These are phyloP conservation scores for Margarornis squamiger DNA, from an alignment of 2,797 vertebrate species.

Conservation along the genomic window DNA sequence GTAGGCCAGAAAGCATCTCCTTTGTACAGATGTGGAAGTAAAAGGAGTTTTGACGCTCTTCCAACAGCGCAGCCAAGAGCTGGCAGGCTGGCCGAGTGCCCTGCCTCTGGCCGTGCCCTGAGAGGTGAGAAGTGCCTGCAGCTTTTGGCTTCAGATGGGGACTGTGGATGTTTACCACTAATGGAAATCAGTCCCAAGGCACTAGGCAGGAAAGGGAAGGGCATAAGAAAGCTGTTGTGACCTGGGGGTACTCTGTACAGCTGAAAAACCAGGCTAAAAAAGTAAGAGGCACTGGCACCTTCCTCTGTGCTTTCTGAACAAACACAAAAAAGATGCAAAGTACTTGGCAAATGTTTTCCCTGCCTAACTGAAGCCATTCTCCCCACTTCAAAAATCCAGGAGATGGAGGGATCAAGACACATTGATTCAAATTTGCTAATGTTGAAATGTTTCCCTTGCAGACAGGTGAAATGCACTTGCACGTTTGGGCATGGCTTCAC, in stretches of 20 bases:
- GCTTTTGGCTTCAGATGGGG: conserved; percentile 9
- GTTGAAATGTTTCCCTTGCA: neutral
- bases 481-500: neutral
- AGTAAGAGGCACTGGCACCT: neutral
- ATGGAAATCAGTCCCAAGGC: conserved; percentile 52
- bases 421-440: neutral
- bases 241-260: neutral
- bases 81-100: neutral
- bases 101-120: neutral
- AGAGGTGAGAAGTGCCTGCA: neutral
- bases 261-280: neutral
- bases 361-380: neutral
- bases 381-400: neutral
- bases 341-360: neutral
- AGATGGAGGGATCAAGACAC: neutral
- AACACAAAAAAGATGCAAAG: neutral
- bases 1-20: neutral
- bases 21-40: neutral
- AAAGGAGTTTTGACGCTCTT: neutral
- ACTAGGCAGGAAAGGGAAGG: conserved; percentile 33
- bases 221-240: neutral
- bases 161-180: conserved; percentile 4
- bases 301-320: neutral
- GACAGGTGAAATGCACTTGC: neutral
- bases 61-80: neutral